Conservation (phyloP, 2,797 vertebrate genomes). For the Enteromius radiatus region DNA sequence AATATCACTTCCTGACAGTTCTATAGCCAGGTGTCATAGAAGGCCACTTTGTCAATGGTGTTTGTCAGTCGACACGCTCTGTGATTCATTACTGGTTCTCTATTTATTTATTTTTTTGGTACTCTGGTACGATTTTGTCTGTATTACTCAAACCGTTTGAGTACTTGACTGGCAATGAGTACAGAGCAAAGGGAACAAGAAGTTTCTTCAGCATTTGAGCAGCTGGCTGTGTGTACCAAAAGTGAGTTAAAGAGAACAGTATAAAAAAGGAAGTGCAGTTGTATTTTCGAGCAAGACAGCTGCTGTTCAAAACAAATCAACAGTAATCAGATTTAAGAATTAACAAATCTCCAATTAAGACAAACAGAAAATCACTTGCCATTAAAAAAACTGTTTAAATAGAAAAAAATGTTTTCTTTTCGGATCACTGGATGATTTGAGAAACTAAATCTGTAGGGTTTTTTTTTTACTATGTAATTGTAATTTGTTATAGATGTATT, state of each 20-base stretch:
- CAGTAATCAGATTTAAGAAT: constrained; percentile 15
- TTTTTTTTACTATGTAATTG: background rate
- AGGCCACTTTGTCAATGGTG: constrained; percentile 20
- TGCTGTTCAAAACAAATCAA: constrained; percentile 42
- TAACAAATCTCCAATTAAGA: constrained; percentile 39
- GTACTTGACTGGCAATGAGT: constrained; percentile 9
- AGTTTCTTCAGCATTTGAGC: background rate
- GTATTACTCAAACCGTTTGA: constrained; percentile 1
- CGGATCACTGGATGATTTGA: background rate
- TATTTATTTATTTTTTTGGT: background rate
- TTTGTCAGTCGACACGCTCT: background rate
- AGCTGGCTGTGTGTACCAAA: background rate
- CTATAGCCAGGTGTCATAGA: constrained; percentile 30
- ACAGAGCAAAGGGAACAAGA: constrained; percentile 14
- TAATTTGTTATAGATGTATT: background rate
- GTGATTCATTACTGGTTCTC: background rate
- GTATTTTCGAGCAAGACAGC: constrained; percentile 1
- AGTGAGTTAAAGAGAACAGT: background rate
- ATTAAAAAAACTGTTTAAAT: constrained; percentile 23
- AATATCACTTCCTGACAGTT: constrained; percentile 47
- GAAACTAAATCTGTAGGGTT: background rate
- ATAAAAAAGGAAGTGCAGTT: background rate
- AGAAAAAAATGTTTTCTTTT: background rate
- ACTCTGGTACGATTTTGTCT: background rate
- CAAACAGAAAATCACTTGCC: constrained; percentile 9